Evolutionary conservation across 2,797 vertebrate species (phyloP).

Genomic region (Gambusia yucatana): DNA sequence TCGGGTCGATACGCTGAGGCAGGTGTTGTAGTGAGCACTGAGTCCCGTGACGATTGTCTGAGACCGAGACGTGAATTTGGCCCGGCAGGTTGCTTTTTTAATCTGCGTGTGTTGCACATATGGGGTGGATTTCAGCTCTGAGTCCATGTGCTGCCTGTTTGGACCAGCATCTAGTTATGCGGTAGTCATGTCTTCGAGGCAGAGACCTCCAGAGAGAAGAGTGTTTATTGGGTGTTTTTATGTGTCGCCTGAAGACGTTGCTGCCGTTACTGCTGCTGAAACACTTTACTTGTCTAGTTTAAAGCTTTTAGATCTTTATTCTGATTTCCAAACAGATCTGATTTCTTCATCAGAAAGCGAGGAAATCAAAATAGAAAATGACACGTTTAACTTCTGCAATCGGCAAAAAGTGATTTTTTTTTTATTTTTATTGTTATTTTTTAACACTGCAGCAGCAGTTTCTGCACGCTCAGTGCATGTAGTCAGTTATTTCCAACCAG

Average conservation of each 20-base stretch:
- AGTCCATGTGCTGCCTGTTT: slow-evolving; percentile 40
- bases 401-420: not conserved
- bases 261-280: slow-evolving; percentile 16
- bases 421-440: not conserved
- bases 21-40: slow-evolving; percentile 52
- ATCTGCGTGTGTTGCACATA: slow-evolving; percentile 13
- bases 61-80: slow-evolving; percentile 36
- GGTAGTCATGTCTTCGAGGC: slow-evolving; percentile 48
- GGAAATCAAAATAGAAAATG: slow-evolving; percentile 14
- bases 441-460: not conserved
- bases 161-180: slow-evolving; percentile 35
- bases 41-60: slow-evolving; percentile 40
- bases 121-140: slow-evolving; percentile 17
- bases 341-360: slow-evolving; percentile 5
- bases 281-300: slow-evolving; percentile 15
- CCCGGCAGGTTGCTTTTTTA: slow-evolving; percentile 29
- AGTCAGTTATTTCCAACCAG: slow-evolving; percentile 5
- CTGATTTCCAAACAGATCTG: slow-evolving; percentile 6
- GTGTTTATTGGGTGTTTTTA: slow-evolving; percentile 66
- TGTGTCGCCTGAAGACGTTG: slow-evolving; percentile 41
- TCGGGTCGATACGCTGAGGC: slow-evolving; percentile 29
- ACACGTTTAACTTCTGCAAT: not conserved
- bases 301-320: not conserved
- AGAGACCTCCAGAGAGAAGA: slow-evolving; percentile 59
- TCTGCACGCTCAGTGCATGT: not conserved